A percentile compares a stretch with the other conserved stretches of the same genome.
Conservation (phyloP, 2,797 vertebrate species). For the Helostoma temminkii region DNA sequence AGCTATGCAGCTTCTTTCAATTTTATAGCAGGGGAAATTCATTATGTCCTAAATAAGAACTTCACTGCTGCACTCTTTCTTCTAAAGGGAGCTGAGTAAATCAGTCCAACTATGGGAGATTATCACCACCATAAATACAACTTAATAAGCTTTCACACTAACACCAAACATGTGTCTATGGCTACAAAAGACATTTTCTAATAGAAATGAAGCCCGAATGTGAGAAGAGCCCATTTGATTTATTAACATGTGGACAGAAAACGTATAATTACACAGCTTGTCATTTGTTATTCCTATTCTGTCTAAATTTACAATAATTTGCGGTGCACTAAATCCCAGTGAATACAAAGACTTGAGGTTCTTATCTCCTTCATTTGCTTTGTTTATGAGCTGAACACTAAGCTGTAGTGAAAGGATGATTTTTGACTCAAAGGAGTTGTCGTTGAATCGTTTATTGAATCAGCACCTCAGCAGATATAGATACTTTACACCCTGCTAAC, state of each 20-base stretch:
- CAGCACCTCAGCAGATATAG: too few species aligned
- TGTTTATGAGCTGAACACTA: slow-evolving; percentile 10
- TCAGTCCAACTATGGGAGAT: slow-evolving; percentile 41
- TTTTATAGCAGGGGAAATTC: slow-evolving; percentile 38
- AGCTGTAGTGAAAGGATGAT: background rate
- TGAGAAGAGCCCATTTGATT: background rate
- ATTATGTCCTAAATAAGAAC: slow-evolving; percentile 32
- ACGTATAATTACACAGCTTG: slow-evolving; percentile 18
- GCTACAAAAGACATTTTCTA: slow-evolving; percentile 14
- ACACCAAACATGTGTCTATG: slow-evolving; percentile 60
- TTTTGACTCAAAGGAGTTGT: background rate
- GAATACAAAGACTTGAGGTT: background rate
- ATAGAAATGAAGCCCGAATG: background rate
- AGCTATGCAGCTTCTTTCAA: slow-evolving; percentile 18
- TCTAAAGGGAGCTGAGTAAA: slow-evolving; percentile 31
- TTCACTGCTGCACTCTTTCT: slow-evolving; percentile 5
- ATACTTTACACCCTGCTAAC: background rate
- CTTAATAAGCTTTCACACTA: slow-evolving; percentile 59
- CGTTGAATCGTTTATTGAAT: background rate
- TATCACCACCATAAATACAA: slow-evolving; percentile 63
- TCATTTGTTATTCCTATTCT: slow-evolving; percentile 8
- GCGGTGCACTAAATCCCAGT: background rate
- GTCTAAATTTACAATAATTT: slow-evolving; percentile 1
- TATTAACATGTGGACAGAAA: slow-evolving; percentile 29
- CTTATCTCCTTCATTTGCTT: background rate